Base-by-base conservation (phyloP, 2,888 invertebrate genomes). In the Zygothrica quintamaculata region DNA sequence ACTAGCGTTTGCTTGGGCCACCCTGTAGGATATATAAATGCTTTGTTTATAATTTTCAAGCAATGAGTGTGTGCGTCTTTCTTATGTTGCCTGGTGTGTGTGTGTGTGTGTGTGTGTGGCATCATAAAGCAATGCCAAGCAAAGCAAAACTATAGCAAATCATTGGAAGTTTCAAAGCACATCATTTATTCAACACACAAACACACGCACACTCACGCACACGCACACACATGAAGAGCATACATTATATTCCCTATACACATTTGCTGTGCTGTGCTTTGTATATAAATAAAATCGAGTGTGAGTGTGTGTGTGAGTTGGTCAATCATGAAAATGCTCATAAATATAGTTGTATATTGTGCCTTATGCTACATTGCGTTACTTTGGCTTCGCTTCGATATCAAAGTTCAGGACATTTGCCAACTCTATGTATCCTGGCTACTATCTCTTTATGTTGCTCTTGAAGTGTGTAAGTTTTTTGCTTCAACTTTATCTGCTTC, bases 171-270 rank as follows among this genome's bases (percentile, higher is more conserved):
- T 77, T 57, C 61, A 67, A 65, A 66, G 50, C 71, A 71, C 81
- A 84, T 84, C 86, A 86, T 84, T 84, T 84, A 86, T 81, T 84
- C 86, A 86, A 79, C 76, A 74, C 81, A 73, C 77, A 85, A 58
- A 71, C 60, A 65, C 65, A 66, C 72, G 74, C 77, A 69, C 74
- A 76, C 51, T 60, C 56, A 51, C 61, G 56, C 65, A 74, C 5
- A 16, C 47, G 69, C 46, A 22, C 59, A n/a, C n/a, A n/a, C n/a
- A n/a, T n/a, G n/a, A n/a, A n/a, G n/a, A n/a, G n/a, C 61, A 74
- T 70, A 70, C 67, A 78, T 68, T 68, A 74, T 71, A 56, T 53
- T 34, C 46, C 48, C 8, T n/a, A n/a, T n/a, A 40, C 65, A 22
- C 11, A 43, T 36, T 39, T 46, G 7, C 29, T 29, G 2, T 7